These are phyloP conservation scores for Enteromius trimaculatus DNA, from an alignment of 2,797 vertebrate species.

Conservation along the genomic window DNA sequence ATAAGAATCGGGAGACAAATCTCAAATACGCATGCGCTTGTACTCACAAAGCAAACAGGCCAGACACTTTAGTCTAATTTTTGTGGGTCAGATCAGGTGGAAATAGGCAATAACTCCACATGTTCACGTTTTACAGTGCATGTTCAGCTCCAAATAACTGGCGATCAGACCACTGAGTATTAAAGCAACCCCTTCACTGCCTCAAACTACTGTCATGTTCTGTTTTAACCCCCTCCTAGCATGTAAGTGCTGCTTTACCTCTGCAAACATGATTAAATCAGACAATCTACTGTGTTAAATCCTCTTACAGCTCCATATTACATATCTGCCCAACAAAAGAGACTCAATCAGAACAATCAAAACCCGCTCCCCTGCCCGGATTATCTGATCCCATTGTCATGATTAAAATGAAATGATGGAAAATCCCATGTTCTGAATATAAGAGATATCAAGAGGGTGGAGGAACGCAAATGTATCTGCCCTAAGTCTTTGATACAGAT, in stretches of 20 bases:
- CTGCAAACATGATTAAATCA: slow-evolving; percentile 79
- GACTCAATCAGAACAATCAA: slow-evolving; percentile 83
- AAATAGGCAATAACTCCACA: not conserved
- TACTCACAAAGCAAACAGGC: not conserved
- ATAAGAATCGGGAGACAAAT: not conserved
- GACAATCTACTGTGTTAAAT: slow-evolving; percentile 76
- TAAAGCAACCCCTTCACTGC: slow-evolving; percentile 32
- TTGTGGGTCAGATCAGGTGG: not conserved
- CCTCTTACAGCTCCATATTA: slow-evolving; percentile 83
- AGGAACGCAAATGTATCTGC: slow-evolving; percentile 64
- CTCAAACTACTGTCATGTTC: slow-evolving; percentile 30
- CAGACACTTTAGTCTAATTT: not conserved
- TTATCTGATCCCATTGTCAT: slow-evolving; percentile 81
- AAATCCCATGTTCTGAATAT: slow-evolving; percentile 79
- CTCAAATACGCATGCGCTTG: not conserved
- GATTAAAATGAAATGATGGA: slow-evolving; percentile 84
- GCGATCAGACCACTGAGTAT: slow-evolving; percentile 30
- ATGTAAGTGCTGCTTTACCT: slow-evolving; percentile 72
- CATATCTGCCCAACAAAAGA: slow-evolving; percentile 84
- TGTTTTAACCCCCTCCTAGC: slow-evolving; percentile 55
- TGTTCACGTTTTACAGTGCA: not conserved
- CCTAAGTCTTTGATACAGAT: slow-evolving; percentile 71
- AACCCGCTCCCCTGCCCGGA: slow-evolving; percentile 68
- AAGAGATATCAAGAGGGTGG: slow-evolving; percentile 70
- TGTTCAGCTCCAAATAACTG: slow-evolving; percentile 34